Evolutionary conservation across 2,888 invertebrate species (phyloP), one percentile per base, ranked within the genome.

Genomic region (Bembecia ichneumoniformis): DNA sequence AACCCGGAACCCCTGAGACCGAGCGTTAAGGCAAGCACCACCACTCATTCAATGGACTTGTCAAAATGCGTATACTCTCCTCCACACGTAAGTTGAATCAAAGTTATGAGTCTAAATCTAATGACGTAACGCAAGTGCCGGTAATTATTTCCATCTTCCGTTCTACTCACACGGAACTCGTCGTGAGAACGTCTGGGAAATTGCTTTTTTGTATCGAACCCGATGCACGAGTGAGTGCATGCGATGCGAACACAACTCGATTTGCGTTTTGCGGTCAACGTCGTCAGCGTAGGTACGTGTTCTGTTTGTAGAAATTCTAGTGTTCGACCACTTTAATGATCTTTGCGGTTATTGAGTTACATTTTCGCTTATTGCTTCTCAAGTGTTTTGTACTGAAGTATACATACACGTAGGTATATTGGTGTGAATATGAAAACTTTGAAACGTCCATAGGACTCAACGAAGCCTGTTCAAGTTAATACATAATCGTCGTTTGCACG

Each of bases 131-230:
- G n/a, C 35, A 13, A 40, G 40, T 44, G 16, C 44, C 44, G 68
- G 58, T 66, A 66, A 77, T 76, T 77, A 73, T 58, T 60, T 52
- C 55, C 55, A 60, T 52, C 73, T 77, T 74, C 73, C 74, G 71
- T 65, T 63, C 63, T 57, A 55, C 62, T 28, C 59, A 67, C 66
- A 72, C 75, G 71, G 66, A 70, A 70, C 67, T 55, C 61, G 64
- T 58, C 68, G 68, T 76, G 77, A 66, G 77, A 77, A 73, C 60
- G 57, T 64, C 63, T 65, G 60, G 52, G 55, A 58, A 64, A 65
- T 66, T 60, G 55, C 51, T 50, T 56, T 57, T 58, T 47, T 58
- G 53, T 51, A 52, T 55, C 53, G 43, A 47, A 52, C 48, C 47
- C 55, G 49, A 50, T 54, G 47, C 48, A 49, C 47, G 49, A 51